A percentile compares a stretch with the other conserved stretches of the same genome.
Evolutionary conservation across 1,140 invertebrate genomes (phyloP).

Genomic region (Tetramorium simillimum): DNA sequence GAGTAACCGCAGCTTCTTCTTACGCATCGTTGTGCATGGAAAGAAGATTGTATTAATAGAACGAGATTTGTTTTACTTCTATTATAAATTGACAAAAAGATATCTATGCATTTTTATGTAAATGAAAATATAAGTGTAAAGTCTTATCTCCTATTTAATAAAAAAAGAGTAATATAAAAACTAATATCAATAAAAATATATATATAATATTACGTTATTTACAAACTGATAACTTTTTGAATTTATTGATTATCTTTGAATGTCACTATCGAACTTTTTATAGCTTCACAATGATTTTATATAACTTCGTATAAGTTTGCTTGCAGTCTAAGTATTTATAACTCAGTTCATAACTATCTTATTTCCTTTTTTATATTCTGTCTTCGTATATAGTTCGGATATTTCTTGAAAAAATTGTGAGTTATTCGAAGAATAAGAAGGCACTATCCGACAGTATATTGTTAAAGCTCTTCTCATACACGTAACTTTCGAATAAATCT

Average conservation of each 20-base stretch:
- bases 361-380: background rate
- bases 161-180: background rate
- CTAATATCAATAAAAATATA: background rate
- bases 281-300: background rate
- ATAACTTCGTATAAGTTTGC: background rate
- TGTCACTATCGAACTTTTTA: background rate
- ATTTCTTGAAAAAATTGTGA: background rate
- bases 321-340: too few species aligned
- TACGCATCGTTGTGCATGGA: background rate
- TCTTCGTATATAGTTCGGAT: background rate
- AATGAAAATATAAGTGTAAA: background rate
- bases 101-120: background rate
- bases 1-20: background rate
- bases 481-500: background rate
- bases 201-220: background rate
- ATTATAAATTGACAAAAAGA: background rate
- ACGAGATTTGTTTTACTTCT: background rate
- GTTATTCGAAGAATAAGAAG: background rate
- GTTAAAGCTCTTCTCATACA: background rate
- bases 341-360: background rate
- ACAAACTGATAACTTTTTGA: background rate
- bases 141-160: background rate
- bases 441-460: background rate
- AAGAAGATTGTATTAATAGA: constrained; percentile 15
- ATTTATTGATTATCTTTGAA: constrained; percentile 7